Evolutionary conservation across 2,888 invertebrate genomes (phyloP).

Genomic region (Nomada fabriciana): DNA sequence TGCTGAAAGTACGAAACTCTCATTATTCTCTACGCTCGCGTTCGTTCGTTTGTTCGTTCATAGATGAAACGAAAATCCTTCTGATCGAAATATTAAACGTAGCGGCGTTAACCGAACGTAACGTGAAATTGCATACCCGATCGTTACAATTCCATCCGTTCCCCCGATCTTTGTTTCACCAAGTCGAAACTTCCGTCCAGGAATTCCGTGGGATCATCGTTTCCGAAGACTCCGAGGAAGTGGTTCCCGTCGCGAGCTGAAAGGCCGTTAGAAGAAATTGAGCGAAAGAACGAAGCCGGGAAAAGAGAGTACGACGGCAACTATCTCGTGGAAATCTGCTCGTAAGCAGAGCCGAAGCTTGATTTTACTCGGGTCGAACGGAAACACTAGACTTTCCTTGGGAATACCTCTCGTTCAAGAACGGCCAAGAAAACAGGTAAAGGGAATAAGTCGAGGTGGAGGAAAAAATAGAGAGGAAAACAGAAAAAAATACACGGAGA

Average conservation of each 20-base stretch:
- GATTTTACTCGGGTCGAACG: slow-evolving; percentile 50
- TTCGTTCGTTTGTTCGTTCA: not conserved
- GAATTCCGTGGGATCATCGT: slow-evolving; percentile 26
- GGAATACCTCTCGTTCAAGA: not conserved
- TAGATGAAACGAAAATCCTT: not conserved
- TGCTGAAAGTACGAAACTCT: slow-evolving; percentile 30
- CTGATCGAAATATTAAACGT: not conserved
- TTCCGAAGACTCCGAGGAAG: slow-evolving; percentile 33
- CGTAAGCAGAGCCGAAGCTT: slow-evolving; percentile 29
- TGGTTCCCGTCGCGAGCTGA: slow-evolving; percentile 24
- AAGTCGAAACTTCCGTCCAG: slow-evolving; percentile 14
- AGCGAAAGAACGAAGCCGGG: slow-evolving; percentile 37
- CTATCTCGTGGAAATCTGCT: slow-evolving; percentile 49
- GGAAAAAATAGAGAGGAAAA: not conserved
- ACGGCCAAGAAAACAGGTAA: slow-evolving; percentile 7
- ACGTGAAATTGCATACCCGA: not conserved
- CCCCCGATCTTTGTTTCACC: not conserved
- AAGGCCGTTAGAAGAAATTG: slow-evolving; percentile 56
- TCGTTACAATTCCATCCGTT: not conserved
- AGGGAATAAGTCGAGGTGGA: not conserved
- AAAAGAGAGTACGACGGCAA: slow-evolving; percentile 11
- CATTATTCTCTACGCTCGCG: slow-evolving; percentile 30
- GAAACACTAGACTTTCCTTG: slow-evolving; percentile 25
- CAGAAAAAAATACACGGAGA: not conserved
- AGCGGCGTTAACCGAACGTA: slow-evolving; percentile 21